Evolutionary conservation across 1,140 invertebrate species (phyloP), one percentile per base, ranked within the genome.

Genomic region (Bombus polaris): DNA sequence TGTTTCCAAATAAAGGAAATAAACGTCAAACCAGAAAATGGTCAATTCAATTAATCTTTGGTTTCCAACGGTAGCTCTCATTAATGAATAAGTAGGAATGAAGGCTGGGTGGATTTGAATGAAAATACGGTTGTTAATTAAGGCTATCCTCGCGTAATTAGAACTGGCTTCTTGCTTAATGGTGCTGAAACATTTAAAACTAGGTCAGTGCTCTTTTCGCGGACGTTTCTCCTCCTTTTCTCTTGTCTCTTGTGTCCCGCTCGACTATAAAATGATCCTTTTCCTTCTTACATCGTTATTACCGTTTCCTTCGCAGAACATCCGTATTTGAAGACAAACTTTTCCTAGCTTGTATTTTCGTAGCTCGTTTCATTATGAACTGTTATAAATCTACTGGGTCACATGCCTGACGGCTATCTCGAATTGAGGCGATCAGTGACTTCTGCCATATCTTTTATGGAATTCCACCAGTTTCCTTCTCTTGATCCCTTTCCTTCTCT

Each of bases 121-220:
- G 81, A 88, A 92, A 91, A 90, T 92, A 92, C 90, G 87, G 83
- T 88, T 93, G 92, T 94, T 94, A 94, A 94, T 94, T 93, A 94
- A 91, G 82, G 90, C 89, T 91, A 92, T 92, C 91, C 90, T 91
- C 83, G 89, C 80, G 90, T 93, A 94, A 94, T 94, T 91, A 93
- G 92, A 90, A 89, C 85, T 82, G 80, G 87, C 85, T 93, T 90
- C 89, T 92, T 88, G 84, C 88, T 87, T 91, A 93, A 92, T 90
- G 90, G 84, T 70, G 91, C 89, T 59, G 82, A 90, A 87, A 85
- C 90, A 92, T 91, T 80, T 78, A 74, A 90, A 93, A 94, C 86
- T 93, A 65, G 92, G 93, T 94, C 93, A 92, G 39, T 57, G 57
- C 75, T 86, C 71, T 81, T 87, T 81, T 79, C 86, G 74, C 44